Percentiles rank a stretch among this genome's conserved stretches.
These are phyloP conservation scores for Stomatorhinus walkeri DNA, from an alignment of 2,797 vertebrate species.

Conservation along the genomic window DNA sequence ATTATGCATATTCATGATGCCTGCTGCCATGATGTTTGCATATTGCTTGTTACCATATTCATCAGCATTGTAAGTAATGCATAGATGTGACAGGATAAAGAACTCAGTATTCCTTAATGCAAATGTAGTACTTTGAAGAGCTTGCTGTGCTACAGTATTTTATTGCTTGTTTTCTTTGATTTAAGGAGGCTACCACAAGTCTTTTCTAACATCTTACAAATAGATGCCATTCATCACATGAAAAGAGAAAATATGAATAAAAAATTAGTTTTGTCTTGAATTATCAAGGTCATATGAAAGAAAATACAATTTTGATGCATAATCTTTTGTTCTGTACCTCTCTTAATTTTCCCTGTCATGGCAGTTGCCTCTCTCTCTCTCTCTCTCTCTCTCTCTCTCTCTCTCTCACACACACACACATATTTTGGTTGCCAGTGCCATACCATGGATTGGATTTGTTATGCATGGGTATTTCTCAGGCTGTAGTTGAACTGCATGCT, in stretches of 20 bases:
- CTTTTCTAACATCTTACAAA: conserved; percentile 26
- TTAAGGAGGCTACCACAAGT: conserved; percentile 42
- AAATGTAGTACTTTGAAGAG: conserved; percentile 42
- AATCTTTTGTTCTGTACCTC: neutral
- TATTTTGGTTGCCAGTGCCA: conserved; percentile 21
- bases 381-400: conserved; percentile 35
- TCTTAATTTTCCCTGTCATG: conserved; percentile 8
- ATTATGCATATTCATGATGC: conserved; percentile 83
- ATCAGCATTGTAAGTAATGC: conserved; percentile 37
- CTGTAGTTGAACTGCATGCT: conserved; percentile 36
- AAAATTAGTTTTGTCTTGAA: conserved; percentile 46
- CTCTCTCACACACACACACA: conserved; percentile 16
- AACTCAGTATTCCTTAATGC: conserved; percentile 52
- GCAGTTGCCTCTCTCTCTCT: conserved; percentile 28
- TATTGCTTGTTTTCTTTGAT: conserved; percentile 38
- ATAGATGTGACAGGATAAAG: conserved; percentile 53
- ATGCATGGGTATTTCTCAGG: conserved; percentile 26
- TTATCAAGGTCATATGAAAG: conserved; percentile 50
- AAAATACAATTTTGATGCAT: conserved; percentile 3
- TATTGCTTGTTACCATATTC: conserved; percentile 59
- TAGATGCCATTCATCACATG: conserved; percentile 20
- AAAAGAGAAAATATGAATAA: conserved; percentile 23
- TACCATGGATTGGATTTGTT: conserved; percentile 25
- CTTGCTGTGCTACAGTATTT: conserved; percentile 40
- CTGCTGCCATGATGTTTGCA: conserved; percentile 63